Percentiles rank a stretch among this genome's conserved stretches.
Conservation (phyloP, 1,140 invertebrate species). For the Euura saliciscinereae region DNA sequence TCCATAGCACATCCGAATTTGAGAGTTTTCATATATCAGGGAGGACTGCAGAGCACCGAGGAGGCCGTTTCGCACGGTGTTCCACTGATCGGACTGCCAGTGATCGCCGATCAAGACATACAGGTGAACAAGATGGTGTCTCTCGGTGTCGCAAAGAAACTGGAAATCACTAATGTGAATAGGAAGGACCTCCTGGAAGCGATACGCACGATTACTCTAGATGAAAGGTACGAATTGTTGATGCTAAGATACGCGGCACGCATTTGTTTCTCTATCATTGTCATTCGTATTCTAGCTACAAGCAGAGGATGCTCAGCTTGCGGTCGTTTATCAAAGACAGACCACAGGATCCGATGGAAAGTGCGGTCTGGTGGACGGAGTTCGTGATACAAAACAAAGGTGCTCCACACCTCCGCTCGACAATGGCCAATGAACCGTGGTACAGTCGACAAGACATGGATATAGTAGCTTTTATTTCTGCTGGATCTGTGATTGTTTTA, state of each 20-base stretch:
- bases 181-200: conserved; percentile 21
- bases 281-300: conserved; percentile 40
- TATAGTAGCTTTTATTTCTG: conserved; percentile 11
- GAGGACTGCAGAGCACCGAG: conserved; percentile 58
- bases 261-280: neutral
- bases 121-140: conserved; percentile 30
- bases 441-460: conserved; percentile 44
- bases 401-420: conserved; percentile 52
- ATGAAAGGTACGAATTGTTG: conserved; percentile 29
- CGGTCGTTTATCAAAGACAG: conserved; percentile 49
- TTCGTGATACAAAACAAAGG: conserved; percentile 62
- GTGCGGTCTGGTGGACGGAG: conserved; percentile 63
- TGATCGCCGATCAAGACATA: conserved; percentile 42
- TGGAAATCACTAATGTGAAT: conserved; percentile 27
- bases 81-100: conserved; percentile 57
- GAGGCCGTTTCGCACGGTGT: conserved; percentile 56
- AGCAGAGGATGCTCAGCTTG: conserved; percentile 38
- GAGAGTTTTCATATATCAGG: conserved; percentile 60
- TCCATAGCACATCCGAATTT: conserved; percentile 51
- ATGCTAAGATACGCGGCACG: neutral
- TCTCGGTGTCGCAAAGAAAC: conserved; percentile 28
- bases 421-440: conserved; percentile 48
- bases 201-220: conserved; percentile 31
- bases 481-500: neutral
- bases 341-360: conserved; percentile 50